Conservation (phyloP, 2,113 vertebrate species). For the Paratilapia polleni region DNA sequence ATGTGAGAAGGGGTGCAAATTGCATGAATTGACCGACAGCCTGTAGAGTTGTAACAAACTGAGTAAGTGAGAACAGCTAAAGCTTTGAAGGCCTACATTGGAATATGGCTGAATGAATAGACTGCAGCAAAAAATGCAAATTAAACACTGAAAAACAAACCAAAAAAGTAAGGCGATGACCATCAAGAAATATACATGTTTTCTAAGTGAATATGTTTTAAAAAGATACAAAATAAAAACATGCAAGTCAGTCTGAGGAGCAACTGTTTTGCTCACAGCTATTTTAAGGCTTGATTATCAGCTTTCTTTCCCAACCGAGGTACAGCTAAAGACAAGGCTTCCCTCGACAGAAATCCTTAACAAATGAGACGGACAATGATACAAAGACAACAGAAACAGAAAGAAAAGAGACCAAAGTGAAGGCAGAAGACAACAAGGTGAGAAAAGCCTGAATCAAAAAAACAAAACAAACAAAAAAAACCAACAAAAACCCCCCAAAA, state of each 20-base stretch:
- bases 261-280: slow-evolving; percentile 67
- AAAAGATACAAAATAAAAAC: slow-evolving; percentile 73
- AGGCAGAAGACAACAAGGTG: slow-evolving; percentile 49
- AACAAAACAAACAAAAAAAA: slow-evolving; percentile 52
- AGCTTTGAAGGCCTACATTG: slow-evolving; percentile 74
- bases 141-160: slow-evolving; percentile 77
- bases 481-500: too few relatives aligned
- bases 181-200: slow-evolving; percentile 79
- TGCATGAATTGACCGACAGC: slow-evolving; percentile 46
- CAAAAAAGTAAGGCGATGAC: slow-evolving; percentile 81
- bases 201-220: slow-evolving; percentile 84
- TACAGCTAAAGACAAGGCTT: slow-evolving; percentile 52
- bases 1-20: slow-evolving; percentile 32
- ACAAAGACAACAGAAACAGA: slow-evolving; percentile 47
- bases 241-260: slow-evolving; percentile 77
- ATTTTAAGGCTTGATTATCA: slow-evolving; percentile 79
- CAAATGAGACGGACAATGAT: slow-evolving; percentile 48
- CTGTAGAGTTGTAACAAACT: slow-evolving; percentile 45
- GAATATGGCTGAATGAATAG: slow-evolving; percentile 77
- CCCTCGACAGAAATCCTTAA: slow-evolving; percentile 61
- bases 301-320: slow-evolving; percentile 61
- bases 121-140: slow-evolving; percentile 44
- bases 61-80: slow-evolving; percentile 66
- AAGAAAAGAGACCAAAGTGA: slow-evolving; percentile 53
- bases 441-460: slow-evolving; percentile 85